These are phyloP conservation scores for Ectropis grisescens DNA, from an alignment of 1,140 invertebrate species.

Conservation along the genomic window DNA sequence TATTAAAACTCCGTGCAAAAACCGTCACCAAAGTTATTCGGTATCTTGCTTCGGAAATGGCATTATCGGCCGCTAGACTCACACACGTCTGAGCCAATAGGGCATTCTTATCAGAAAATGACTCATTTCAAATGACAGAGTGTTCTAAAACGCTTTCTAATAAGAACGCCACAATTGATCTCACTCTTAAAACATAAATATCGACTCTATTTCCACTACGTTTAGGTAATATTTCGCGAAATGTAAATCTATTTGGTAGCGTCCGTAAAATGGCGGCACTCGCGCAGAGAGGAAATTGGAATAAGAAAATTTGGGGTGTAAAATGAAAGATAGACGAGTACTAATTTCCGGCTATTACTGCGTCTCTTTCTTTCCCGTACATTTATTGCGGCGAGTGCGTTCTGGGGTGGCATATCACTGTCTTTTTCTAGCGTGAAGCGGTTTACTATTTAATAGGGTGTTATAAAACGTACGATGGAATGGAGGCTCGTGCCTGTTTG, in stretches of 20 bases:
- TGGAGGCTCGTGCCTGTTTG: constrained; percentile 5
- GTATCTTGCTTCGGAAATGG: constrained; percentile 64
- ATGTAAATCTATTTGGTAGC: constrained; percentile 8
- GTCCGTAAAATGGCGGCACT: constrained; percentile 28
- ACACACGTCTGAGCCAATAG: constrained; percentile 67
- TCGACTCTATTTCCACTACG: constrained; percentile 11
- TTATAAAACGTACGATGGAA: constrained; percentile 7
- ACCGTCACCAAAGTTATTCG: constrained; percentile 57
- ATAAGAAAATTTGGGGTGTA: constrained; percentile 71
- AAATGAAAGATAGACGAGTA: constrained; percentile 70
- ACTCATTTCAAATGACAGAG: constrained; percentile 70
- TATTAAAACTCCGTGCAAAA: constrained; percentile 64
- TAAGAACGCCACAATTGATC: constrained; percentile 24
- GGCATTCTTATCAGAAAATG: constrained; percentile 70
- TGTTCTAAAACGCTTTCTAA: constrained; percentile 48
- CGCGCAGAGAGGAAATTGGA: constrained; percentile 66
- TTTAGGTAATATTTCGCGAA: constrained; percentile 13
- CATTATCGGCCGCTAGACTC: constrained; percentile 55
- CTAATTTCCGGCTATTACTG: constrained; percentile 69
- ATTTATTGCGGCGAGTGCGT: constrained; percentile 43
- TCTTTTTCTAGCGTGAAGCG: constrained; percentile 45
- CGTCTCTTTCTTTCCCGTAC: constrained; percentile 66
- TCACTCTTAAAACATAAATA: constrained; percentile 10
- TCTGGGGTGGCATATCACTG: constrained; percentile 31
- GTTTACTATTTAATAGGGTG: constrained; percentile 31